Conservation (phyloP, 2,797 vertebrate species). For the Gymnopithys bicolor region DNA sequence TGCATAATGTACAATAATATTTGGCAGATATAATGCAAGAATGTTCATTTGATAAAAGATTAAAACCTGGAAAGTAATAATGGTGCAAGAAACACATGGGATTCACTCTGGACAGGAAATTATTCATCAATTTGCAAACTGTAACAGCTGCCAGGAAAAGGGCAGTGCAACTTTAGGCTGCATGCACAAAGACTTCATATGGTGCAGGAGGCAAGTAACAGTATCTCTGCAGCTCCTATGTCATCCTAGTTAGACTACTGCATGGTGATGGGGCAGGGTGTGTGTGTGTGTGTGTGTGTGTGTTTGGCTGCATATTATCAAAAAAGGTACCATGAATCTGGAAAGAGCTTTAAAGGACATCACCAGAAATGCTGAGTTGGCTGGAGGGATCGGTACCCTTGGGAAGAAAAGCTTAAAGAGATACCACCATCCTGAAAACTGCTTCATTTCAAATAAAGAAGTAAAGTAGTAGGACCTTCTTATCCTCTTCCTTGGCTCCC, state of each 20-base stretch:
- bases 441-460: neutral
- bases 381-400: neutral
- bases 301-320: neutral
- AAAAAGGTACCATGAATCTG: neutral
- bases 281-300: too few relatives aligned
- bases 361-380: neutral
- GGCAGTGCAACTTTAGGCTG: constrained; percentile 10
- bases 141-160: constrained; percentile 40
- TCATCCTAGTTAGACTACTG: neutral
- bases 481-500: neutral
- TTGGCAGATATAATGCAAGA: neutral
- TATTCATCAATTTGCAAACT: constrained; percentile 36
- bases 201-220: neutral
- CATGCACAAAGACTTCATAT: neutral
- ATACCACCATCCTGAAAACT: neutral
- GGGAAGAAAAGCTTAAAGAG: neutral
- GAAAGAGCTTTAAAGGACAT: neutral
- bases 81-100: neutral
- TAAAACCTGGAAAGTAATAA: constrained; percentile 14
- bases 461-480: neutral
- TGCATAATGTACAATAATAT: neutral
- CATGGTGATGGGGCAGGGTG: too few relatives aligned
- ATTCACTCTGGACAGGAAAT: constrained; percentile 7
- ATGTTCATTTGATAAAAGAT: constrained; percentile 17
- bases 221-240: neutral